Evolutionary conservation across 2,888 invertebrate species (phyloP).

Genomic region (Anoncus sp.): DNA sequence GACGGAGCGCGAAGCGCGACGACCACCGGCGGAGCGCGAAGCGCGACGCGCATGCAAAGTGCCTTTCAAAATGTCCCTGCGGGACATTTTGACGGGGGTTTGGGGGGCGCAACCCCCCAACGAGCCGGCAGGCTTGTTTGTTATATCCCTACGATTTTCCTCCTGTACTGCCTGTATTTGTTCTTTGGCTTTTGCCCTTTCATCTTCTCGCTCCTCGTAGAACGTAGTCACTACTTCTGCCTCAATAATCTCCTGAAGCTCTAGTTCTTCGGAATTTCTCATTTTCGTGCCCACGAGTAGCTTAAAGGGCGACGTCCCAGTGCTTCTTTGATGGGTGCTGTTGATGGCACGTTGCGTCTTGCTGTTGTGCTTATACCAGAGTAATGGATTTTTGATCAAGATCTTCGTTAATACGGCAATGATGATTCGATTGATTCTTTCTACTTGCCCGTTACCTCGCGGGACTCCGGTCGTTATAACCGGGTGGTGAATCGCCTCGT

Average conservation of each 20-base stretch:
- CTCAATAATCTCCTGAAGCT: background rate
- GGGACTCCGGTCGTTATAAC: slow-evolving; percentile 72
- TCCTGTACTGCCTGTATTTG: slow-evolving; percentile 16
- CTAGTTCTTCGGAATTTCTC: slow-evolving; percentile 59
- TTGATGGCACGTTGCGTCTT: slow-evolving; percentile 18
- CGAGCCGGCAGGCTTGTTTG: no score
- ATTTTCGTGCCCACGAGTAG: slow-evolving; percentile 26
- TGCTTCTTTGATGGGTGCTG: slow-evolving; percentile 11
- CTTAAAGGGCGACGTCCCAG: slow-evolving; percentile 13
- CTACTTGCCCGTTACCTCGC: slow-evolving; percentile 8
- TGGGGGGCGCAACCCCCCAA: no score
- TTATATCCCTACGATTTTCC: slow-evolving; percentile 42
- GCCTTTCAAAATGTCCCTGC: no score
- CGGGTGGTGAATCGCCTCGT: slow-evolving; percentile 53
- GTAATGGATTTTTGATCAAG: background rate
- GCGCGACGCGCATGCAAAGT: no score
- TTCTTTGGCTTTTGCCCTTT: no score
- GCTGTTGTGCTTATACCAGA: slow-evolving; percentile 29
- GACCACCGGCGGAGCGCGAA: no score
- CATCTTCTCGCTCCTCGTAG: no score
- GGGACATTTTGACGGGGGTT: no score
- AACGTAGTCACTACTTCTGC: no score
- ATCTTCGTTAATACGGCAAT: slow-evolving; percentile 59
- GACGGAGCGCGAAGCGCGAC: background rate
- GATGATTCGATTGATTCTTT: slow-evolving; percentile 35